Base-by-base conservation (phyloP, 1,140 invertebrate genomes). In the Cepaea nemoralis region DNA sequence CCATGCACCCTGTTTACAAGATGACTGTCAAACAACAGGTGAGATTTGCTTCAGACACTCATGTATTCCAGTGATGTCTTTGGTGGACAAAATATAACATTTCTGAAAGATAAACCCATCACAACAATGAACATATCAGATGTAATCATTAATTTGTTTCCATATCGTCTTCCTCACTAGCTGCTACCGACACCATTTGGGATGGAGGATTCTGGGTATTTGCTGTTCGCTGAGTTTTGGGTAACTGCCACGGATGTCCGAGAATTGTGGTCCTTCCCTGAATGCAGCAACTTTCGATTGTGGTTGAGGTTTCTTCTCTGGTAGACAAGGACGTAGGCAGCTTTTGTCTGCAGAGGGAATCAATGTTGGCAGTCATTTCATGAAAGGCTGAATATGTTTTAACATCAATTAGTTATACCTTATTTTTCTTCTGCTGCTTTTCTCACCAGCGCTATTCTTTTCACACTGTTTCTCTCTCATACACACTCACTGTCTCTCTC, bases 271-370 rank as follows among this genome's bases (percentile, higher is more conserved):
- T 24, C 88, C 87, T 66, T 90, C 82, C 40, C 31, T 74, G 71
- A 42, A 3, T 45, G 39, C 16, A 19, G 42, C 22, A 33, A 59
- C 16, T 77, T 77, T 24, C 55, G 6, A 27, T 35, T 77, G 16
- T 77, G 75, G 42, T 24, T 77, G 40, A 78, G 22, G 16, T 50
- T 42, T 48, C 39, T 69, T 16, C 87, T 86, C 77, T 92, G 88
- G 84, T 93, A 93, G 50, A 93, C 92, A 37, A 93, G 83, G 0
- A 93, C 92, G 85, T 93, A 93, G 0, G 92, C 92, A 73, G 91
- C 91, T 84, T 93, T 93, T 27, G 92, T 91, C 92, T 92, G 86
- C 14, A 76, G 24, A n/a, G 70, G 63, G 69, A 50, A 35, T 16
- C 27, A 75, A 42, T 66, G n/a, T n/a, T n/a, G n/a, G n/a, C n/a